Percentiles rank a stretch among this genome's conserved stretches.
These are phyloP conservation scores for Diplazon laetatorius DNA, from an alignment of 2,888 invertebrate species.

Conservation along the genomic window DNA sequence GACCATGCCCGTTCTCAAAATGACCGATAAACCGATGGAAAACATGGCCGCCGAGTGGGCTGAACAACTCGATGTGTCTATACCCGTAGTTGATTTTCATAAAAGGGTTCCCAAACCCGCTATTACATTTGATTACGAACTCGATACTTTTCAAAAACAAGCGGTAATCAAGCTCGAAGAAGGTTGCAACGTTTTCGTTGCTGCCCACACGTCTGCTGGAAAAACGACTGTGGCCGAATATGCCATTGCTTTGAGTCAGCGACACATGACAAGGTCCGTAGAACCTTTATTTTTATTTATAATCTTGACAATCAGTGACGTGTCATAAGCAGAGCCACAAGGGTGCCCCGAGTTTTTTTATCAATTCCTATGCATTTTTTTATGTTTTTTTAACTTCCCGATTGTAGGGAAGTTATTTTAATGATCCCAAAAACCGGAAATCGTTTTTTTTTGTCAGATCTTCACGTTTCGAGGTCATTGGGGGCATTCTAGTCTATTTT, in stretches of 20 bases:
- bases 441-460: no score
- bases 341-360: no score
- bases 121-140: constrained; percentile 93
- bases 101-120: constrained; percentile 93
- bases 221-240: constrained; percentile 99
- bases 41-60: constrained; percentile 91
- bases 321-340: no score
- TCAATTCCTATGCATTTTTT: no score
- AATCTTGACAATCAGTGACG: no score
- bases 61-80: constrained; percentile 91
- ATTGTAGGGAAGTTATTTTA: no score
- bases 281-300: no score
- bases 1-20: constrained; percentile 87
- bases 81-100: constrained; percentile 91
- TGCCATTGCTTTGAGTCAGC: constrained; percentile 97
- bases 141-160: constrained; percentile 98
- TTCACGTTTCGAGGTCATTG: no score
- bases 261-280: constrained; percentile 91
- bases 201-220: constrained; percentile 99
- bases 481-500: no score
- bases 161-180: constrained; percentile 97
- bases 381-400: no score
- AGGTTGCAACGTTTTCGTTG: constrained; percentile 98
- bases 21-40: constrained; percentile 84
- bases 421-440: no score